Conservation (phyloP, 1,140 invertebrate species). For the Agrypnia vestita region DNA sequence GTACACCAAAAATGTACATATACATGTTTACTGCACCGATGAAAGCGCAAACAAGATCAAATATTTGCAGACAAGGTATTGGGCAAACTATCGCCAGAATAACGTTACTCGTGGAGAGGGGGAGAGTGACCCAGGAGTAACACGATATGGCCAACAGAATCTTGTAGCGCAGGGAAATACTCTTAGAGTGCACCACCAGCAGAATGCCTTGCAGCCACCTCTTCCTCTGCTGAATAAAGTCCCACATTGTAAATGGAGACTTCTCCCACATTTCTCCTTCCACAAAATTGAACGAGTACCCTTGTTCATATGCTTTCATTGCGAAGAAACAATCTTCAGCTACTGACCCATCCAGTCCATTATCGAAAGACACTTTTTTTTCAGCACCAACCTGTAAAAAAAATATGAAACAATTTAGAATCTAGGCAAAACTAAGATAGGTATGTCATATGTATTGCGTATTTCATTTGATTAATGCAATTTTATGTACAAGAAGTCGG, state of each 20-base stretch:
- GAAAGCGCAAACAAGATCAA: conserved; percentile 92
- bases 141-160: conserved; percentile 90
- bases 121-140: conserved; percentile 97
- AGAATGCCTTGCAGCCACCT: conserved; percentile 97
- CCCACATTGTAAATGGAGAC: conserved; percentile 94
- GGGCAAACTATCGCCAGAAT: conserved; percentile 88
- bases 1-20: conserved; percentile 96
- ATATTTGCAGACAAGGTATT: conserved; percentile 86
- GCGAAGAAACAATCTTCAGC: conserved; percentile 98
- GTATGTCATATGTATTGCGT: too few relatives aligned
- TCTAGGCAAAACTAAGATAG: too few relatives aligned
- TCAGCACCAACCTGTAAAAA: conserved; percentile 87
- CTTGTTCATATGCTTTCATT: conserved; percentile 91
- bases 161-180: conserved; percentile 88
- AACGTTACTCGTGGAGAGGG: conserved; percentile 92
- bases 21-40: conserved; percentile 94
- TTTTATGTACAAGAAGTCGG: background rate
- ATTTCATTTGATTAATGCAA: background rate
- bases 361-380: conserved; percentile 93
- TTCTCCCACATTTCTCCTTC: conserved; percentile 99
- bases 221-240: conserved; percentile 96
- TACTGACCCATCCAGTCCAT: conserved; percentile 95
- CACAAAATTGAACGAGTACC: conserved; percentile 93
- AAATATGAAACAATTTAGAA: background rate
- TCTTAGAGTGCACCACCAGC: conserved; percentile 92